A percentile compares a stretch with the other conserved stretches of the same genome.
phyloP scores from a whole-genome alignment of 2,797 vertebrate species.

The Tamandua tetradactyla region DNA sequence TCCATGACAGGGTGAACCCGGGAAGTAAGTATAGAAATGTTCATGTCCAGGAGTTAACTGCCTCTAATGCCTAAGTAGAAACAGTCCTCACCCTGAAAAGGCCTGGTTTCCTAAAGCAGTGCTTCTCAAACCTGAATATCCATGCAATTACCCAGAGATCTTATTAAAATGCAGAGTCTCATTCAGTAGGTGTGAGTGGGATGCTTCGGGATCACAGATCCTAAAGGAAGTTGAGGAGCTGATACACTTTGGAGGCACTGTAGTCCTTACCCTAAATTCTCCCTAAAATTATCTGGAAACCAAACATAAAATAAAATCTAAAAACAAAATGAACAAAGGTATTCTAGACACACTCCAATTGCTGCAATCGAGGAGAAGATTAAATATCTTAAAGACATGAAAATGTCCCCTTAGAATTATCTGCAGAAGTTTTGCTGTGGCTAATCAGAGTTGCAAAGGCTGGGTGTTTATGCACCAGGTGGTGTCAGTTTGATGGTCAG shows the following conservation, averaged over 20 bases:
- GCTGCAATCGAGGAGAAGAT: background rate
- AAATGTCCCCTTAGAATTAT: background rate
- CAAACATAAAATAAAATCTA: background rate
- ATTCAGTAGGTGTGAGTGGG: background rate
- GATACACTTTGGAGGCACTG: background rate
- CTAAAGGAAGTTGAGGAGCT: background rate
- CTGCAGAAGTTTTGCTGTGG: background rate
- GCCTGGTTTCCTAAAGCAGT: background rate
- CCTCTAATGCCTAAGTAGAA: background rate
- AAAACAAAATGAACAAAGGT: background rate
- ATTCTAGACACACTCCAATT: background rate
- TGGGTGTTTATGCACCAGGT: background rate
- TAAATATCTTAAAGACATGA: slow-evolving; percentile 23
- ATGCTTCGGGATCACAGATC: background rate
- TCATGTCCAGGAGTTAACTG: background rate
- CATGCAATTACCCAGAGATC: background rate
- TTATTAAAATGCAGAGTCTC: background rate
- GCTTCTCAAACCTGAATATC: background rate
- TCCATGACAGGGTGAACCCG: background rate
- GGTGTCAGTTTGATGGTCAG: background rate
- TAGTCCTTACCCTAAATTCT: background rate
- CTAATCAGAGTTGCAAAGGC: background rate
- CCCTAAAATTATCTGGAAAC: background rate
- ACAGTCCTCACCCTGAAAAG: background rate
- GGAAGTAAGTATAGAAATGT: background rate